Base-by-base conservation (phyloP, 2,888 invertebrate species). In the Caenorhabditis sp. region DNA sequence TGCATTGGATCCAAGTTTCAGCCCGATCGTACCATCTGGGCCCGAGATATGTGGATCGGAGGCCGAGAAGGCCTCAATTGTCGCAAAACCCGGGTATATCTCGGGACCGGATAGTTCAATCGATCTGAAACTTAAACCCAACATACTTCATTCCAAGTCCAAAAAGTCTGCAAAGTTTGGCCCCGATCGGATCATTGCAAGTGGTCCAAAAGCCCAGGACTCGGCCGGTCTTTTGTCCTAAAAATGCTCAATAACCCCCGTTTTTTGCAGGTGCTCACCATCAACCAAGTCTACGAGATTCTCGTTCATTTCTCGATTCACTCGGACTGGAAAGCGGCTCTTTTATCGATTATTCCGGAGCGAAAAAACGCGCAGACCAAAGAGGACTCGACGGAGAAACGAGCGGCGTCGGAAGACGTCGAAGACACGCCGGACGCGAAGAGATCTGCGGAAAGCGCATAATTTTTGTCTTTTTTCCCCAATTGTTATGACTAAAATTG, bases 281-380 rank as follows among this genome's bases (percentile, higher is more conserved):
- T 99, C 83, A 95, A 96, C 90, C 98, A 99, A 92, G 96, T 91
- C 17, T 91, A 90, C 86, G 91, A 91, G 80, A 91, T 91, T 52
- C 84, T 91, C 39, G 83, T 91, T 43, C 85, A 85, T 35, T 90
- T 85, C 78, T 89, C 90, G n/a, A 89, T 90, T 55, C 86, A 83
- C 15, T 76, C 85, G 43, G 87, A 90, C 82, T 91, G 91, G 91
- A 86, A 89, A 73, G 45, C 76, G 17, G 75, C 81, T 3, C 79
- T 84, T 53, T 71, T 83, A 46, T 70, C 76, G 11, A 81, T 81
- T 9, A 76, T 83, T 48, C 87, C 87, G 2, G 81, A 82, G 63
- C 56, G 87, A 26, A 87, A 87, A 58, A 76, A 70, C 43, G 66
- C 56, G 5, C 66, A 75, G 5, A 55, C n/a, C 5, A 48, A 24